Evolutionary conservation across 1,140 invertebrate species (phyloP).

Genomic region (Fopius arisanus): DNA sequence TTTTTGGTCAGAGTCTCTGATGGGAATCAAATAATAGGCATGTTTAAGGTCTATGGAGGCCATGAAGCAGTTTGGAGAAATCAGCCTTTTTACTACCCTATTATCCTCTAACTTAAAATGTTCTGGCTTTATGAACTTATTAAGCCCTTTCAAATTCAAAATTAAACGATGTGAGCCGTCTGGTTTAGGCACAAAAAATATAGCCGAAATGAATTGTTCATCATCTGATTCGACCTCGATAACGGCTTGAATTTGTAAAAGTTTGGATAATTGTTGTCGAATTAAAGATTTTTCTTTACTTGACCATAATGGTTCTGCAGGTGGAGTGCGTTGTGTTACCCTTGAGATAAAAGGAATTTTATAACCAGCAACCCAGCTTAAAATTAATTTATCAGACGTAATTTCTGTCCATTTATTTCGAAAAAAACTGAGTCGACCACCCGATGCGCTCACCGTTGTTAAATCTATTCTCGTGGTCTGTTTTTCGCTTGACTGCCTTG

Average conservation of each 20-base stretch:
- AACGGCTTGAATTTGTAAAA: not conserved
- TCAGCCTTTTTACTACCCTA: not conserved
- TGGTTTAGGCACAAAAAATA: constrained; percentile 20
- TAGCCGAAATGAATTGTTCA: not conserved
- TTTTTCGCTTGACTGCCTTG: not conserved
- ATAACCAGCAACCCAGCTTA: constrained; percentile 10
- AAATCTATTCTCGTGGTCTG: not conserved
- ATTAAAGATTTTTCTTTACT: not conserved
- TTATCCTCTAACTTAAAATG: constrained; percentile 30
- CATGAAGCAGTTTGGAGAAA: constrained; percentile 18
- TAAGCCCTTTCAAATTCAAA: constrained; percentile 12
- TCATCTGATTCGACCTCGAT: not conserved
- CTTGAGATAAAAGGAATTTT: constrained; percentile 10
- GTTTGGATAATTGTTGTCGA: not conserved
- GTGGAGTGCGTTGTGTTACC: not conserved
- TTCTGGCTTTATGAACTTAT: constrained; percentile 8
- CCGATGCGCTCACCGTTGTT: not conserved
- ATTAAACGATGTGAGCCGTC: constrained; percentile 7
- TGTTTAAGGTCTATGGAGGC: constrained; percentile 16
- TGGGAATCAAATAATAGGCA: constrained; percentile 24
- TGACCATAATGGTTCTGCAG: constrained; percentile 10
- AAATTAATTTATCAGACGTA: not conserved
- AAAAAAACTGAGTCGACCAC: not conserved
- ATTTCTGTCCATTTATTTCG: not conserved
- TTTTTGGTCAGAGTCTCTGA: not conserved